Percentiles rank a stretch among this genome's conserved stretches.
Evolutionary conservation across 2,888 invertebrate species (phyloP).

Genomic region (Caenorhabditis zanzibari): DNA sequence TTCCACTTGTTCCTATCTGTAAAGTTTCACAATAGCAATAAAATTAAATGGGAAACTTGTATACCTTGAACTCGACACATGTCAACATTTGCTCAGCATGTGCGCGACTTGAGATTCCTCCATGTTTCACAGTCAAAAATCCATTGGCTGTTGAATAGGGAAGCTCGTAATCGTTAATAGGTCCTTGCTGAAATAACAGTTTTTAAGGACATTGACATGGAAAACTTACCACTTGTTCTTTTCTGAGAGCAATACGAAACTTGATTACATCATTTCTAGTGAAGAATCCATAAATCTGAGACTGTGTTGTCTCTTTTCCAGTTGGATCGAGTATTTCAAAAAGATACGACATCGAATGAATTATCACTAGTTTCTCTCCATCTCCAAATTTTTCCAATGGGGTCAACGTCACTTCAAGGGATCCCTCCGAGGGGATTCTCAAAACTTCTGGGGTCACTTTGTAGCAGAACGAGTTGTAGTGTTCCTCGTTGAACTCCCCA

Average conservation of each 20-base stretch:
- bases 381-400: neutral
- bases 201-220: no score
- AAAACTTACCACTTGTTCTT: neutral
- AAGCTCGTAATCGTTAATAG: neutral
- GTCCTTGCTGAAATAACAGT: neutral
- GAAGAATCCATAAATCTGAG: neutral
- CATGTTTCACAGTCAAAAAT: neutral
- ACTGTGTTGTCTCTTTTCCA: neutral
- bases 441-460: neutral
- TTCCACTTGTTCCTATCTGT: neutral
- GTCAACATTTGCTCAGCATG: neutral
- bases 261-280: neutral
- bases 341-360: neutral
- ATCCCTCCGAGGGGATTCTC: neutral
- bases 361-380: neutral
- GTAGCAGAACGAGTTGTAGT: neutral
- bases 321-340: neutral
- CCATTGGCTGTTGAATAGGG: neutral
- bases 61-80: neutral
- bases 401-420: neutral
- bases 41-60: no score
- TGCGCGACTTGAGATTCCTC: neutral
- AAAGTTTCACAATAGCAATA: no score
- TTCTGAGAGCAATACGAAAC: neutral
- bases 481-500: neutral